Evolutionary conservation across 2,797 vertebrate species (phyloP).

Genomic region (Avahi laniger): DNA sequence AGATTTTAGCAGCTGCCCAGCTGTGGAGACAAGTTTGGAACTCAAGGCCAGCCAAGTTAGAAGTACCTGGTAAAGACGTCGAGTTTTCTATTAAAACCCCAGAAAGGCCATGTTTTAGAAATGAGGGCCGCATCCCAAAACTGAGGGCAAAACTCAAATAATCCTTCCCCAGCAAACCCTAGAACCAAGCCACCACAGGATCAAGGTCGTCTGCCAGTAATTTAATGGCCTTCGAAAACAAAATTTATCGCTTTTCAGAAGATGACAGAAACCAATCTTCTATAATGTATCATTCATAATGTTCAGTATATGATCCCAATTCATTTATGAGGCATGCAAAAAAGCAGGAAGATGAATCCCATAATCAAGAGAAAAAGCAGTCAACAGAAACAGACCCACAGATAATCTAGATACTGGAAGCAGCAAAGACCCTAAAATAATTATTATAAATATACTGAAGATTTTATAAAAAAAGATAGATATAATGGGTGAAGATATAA

Average conservation of each 20-base stretch:
- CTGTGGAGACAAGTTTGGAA: not conserved
- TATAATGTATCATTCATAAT: fast-evolving
- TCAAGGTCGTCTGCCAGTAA: not conserved
- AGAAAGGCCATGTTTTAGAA: not conserved
- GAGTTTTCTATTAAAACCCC: not conserved
- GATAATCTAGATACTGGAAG: not conserved
- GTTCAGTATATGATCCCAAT: too few relatives aligned
- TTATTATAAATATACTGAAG: not conserved
- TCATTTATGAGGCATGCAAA: fast-evolving
- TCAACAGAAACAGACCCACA: not conserved
- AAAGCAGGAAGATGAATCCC: not conserved
- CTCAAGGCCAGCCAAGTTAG: not conserved
- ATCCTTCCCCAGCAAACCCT: not conserved
- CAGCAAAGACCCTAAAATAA: not conserved
- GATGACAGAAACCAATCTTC: not conserved
- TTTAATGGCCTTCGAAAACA: not conserved
- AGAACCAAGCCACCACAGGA: not conserved
- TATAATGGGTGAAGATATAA: not conserved
- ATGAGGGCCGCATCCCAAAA: not conserved
- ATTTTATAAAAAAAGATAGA: not conserved
- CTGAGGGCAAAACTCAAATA: not conserved
- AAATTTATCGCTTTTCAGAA: not conserved
- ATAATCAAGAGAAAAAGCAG: not conserved
- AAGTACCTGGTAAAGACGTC: not conserved
- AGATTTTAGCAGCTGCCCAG: not conserved